Evolutionary conservation across 2,888 invertebrate genomes (phyloP).

Genomic region (Leucophenga maculata): DNA sequence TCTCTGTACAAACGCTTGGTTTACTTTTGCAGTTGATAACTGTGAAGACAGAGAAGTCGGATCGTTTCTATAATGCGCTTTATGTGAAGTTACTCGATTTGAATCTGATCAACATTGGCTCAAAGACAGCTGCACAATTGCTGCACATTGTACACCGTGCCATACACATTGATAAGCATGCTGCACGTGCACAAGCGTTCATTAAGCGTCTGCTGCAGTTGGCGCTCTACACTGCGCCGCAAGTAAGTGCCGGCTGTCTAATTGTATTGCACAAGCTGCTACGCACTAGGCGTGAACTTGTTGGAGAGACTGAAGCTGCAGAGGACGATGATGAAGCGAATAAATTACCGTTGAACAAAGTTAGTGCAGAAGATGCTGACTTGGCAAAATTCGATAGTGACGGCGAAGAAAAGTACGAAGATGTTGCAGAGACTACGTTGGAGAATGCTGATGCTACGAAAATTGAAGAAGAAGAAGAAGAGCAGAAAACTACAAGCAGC

Average conservation of each 20-base stretch:
- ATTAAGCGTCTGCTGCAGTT: constrained; percentile 85
- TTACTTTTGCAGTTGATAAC: constrained; percentile 68
- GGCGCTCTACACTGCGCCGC: constrained; percentile 81
- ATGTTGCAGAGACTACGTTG: constrained; percentile 46
- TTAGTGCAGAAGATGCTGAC: constrained; percentile 48
- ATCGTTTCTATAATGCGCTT: constrained; percentile 85
- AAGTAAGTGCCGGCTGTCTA: constrained; percentile 87
- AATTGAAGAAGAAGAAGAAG: constrained; percentile 47
- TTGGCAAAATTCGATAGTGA: constrained; percentile 69
- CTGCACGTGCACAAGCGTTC: constrained; percentile 84
- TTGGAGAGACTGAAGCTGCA: constrained; percentile 46
- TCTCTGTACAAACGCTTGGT: constrained; percentile 74
- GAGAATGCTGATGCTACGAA: neutral
- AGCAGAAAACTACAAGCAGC: constrained; percentile 47
- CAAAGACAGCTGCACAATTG: constrained; percentile 82
- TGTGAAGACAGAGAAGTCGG: constrained; percentile 67
- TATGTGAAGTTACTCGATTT: constrained; percentile 90
- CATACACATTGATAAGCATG: constrained; percentile 83
- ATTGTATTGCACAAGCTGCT: constrained; percentile 75
- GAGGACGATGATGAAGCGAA: constrained; percentile 26
- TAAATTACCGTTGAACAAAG: constrained; percentile 22
- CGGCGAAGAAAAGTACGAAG: constrained; percentile 67
- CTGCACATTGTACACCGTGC: constrained; percentile 91
- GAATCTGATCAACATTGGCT: constrained; percentile 75
- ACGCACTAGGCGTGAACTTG: constrained; percentile 76